Conservation (phyloP, 1,140 invertebrate genomes). For the Popillia japonica region DNA sequence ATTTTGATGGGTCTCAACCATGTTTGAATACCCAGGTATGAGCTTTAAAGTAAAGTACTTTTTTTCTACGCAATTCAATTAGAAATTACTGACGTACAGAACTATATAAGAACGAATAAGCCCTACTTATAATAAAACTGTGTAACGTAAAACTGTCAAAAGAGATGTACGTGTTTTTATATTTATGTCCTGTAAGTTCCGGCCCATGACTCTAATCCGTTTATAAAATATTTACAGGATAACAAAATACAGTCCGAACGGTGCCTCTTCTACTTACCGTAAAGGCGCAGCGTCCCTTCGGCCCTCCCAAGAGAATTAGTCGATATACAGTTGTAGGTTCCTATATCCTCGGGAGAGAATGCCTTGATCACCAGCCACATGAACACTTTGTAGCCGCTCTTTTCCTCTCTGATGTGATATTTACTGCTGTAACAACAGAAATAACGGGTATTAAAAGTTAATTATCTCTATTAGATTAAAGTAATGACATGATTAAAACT, state of each 20-base stretch:
- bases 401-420: conserved; percentile 81
- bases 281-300: conserved; percentile 83
- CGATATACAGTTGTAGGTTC: conserved; percentile 90
- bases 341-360: conserved; percentile 81
- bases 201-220: not conserved
- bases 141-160: not conserved
- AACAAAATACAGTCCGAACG: not conserved
- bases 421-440: conserved; percentile 70
- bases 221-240: conserved; percentile 14
- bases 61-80: not conserved
- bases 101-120: too few species aligned
- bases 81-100: not conserved
- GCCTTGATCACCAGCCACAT: conserved; percentile 84
- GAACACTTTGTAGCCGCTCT: conserved; percentile 80
- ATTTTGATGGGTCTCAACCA: too few species aligned
- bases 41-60: too few species aligned
- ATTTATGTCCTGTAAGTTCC: not conserved
- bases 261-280: conserved; percentile 79
- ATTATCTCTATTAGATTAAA: too few species aligned
- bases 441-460: too few species aligned
- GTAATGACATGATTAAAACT: too few species aligned
- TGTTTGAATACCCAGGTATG: too few species aligned
- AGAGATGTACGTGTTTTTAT: not conserved
- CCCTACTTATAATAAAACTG: too few species aligned
- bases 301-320: conserved; percentile 89